Evolutionary conservation across 2,113 vertebrate genomes (phyloP).

Genomic region (Trochalopteron elliotii): DNA sequence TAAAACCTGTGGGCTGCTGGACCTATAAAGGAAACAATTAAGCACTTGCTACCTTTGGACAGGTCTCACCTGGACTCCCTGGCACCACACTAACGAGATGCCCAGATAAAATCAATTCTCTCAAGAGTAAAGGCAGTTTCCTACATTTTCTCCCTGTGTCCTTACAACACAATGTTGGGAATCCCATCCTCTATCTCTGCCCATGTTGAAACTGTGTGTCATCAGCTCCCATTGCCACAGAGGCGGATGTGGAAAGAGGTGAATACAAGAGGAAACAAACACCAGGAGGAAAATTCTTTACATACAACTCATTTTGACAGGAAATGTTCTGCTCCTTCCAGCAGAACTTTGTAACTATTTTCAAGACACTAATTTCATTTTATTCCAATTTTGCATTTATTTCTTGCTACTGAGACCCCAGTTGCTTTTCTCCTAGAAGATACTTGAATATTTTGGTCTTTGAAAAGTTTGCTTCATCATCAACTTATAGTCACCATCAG

Average conservation of each 20-base stretch:
- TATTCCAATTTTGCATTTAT: neutral
- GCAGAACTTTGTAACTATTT: neutral
- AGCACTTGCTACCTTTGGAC: neutral
- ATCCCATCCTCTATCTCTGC: neutral
- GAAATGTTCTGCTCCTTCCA: neutral
- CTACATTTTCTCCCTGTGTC: neutral
- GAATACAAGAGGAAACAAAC: neutral
- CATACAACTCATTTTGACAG: neutral
- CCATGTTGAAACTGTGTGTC: neutral
- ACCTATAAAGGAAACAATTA: neutral
- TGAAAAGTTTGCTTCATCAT: neutral
- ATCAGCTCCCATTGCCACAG: neutral
- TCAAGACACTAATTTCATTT: neutral
- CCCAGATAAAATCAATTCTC: neutral
- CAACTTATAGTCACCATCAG: neutral
- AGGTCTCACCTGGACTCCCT: neutral
- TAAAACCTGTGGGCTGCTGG: neutral
- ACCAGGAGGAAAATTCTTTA: neutral
- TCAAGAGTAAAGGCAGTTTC: neutral
- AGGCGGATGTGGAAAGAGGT: neutral
- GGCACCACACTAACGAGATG: neutral
- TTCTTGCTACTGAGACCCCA: neutral
- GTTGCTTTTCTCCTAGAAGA: neutral
- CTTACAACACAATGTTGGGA: neutral
- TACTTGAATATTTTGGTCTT: neutral